A percentile compares a stretch with the other conserved stretches of the same genome.
Evolutionary conservation across 2,113 vertebrate genomes (phyloP).

Genomic region (Herpetotheres cachinnans): DNA sequence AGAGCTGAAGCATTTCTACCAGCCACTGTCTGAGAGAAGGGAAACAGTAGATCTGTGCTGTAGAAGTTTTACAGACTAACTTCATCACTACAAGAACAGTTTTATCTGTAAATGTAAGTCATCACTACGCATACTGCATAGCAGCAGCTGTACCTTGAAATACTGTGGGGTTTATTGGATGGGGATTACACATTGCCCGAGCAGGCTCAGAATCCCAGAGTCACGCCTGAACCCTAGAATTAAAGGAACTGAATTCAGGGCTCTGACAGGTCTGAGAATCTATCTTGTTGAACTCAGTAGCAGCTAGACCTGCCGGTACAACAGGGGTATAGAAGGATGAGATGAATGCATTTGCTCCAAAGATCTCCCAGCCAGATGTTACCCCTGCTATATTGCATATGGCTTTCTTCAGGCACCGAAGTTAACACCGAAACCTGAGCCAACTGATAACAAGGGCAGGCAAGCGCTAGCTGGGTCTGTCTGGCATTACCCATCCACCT

Average conservation of each 20-base stretch:
- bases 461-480: not conserved
- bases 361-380: slow-evolving; percentile 34
- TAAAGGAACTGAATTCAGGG: not conserved
- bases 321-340: not conserved
- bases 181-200: not conserved
- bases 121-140: not conserved
- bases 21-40: not conserved
- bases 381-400: not conserved
- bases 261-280: not conserved
- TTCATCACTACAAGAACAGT: not conserved
- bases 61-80: not conserved
- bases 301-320: not conserved
- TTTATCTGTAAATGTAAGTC: not conserved
- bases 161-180: not conserved
- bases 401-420: not conserved
- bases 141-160: not conserved
- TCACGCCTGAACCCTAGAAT: not conserved
- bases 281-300: not conserved
- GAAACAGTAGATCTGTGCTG: not conserved
- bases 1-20: not conserved
- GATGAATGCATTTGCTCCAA: not conserved
- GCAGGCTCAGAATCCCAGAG: not conserved
- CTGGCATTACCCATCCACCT: not conserved
- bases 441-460: not conserved
- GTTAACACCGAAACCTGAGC: not conserved